phyloP scores from a whole-genome alignment of 2,113 vertebrate species.

The Neogobius melanostomus region DNA sequence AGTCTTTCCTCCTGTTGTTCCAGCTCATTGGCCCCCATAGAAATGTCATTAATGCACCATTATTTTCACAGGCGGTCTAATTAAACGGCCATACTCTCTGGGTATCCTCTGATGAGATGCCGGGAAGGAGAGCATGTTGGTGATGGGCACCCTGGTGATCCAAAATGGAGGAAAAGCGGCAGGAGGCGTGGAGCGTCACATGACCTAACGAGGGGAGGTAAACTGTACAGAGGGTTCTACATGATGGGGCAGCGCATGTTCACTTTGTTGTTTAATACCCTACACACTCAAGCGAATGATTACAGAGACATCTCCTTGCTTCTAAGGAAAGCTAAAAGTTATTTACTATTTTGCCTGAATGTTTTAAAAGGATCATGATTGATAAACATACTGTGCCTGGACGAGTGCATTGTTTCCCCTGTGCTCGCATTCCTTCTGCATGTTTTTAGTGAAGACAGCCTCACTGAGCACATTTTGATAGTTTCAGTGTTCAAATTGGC shows the following conservation, averaged over 20 bases:
- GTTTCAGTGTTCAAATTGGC: too few relatives aligned
- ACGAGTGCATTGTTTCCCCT: too few relatives aligned
- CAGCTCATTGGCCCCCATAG: constrained; percentile 81
- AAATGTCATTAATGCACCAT: constrained; percentile 83
- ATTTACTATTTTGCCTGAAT: too few relatives aligned
- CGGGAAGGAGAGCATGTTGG: constrained; percentile 55
- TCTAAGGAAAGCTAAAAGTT: too few relatives aligned
- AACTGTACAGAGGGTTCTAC: background rate
- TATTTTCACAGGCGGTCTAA: constrained; percentile 78
- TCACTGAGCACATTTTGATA: too few relatives aligned
- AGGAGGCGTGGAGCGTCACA: constrained; percentile 19
- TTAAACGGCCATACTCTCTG: constrained; percentile 73
- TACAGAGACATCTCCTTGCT: background rate
- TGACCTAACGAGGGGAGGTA: background rate
- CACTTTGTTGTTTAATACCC: background rate
- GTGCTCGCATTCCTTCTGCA: too few relatives aligned
- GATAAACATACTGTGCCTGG: too few relatives aligned
- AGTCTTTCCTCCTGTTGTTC: constrained; percentile 77
- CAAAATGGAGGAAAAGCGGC: constrained; percentile 54
- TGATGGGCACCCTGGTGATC: constrained; percentile 60
- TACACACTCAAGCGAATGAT: background rate
- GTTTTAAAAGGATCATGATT: too few relatives aligned
- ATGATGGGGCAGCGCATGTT: background rate
- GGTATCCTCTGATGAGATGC: constrained; percentile 68
- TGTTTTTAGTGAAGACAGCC: too few relatives aligned